Evolutionary conservation across 92 coral and sea anemone genomes (phyloP).

Genomic region (Actinernus sp.): DNA sequence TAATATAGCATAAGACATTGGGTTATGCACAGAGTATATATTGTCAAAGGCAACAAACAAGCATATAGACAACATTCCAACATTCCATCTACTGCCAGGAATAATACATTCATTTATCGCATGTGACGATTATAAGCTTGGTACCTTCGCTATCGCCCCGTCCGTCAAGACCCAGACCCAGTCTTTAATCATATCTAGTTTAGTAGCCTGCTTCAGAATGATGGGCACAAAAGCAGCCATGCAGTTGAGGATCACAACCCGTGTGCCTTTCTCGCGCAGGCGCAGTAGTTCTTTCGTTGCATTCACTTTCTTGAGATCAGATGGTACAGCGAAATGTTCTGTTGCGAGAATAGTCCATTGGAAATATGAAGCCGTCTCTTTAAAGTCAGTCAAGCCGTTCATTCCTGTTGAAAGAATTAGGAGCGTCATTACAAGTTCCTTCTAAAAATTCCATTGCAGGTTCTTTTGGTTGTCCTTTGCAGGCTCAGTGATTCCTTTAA

Average conservation of each 20-base stretch:
- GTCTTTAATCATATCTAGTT: constrained; percentile 66
- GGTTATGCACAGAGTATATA: too few species aligned
- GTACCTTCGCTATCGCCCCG: constrained; percentile 60
- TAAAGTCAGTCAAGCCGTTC: constrained; percentile 67
- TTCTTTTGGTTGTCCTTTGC: too few species aligned
- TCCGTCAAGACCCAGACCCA: constrained; percentile 88
- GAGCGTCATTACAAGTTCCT: background rate
- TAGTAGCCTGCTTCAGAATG: constrained; percentile 67
- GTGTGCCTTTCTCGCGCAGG: constrained; percentile 80
- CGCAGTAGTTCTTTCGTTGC: constrained; percentile 69
- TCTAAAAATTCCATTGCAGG: background rate
- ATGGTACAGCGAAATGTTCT: constrained; percentile 66
- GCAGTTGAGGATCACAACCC: constrained; percentile 79
- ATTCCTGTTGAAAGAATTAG: constrained; percentile 66
- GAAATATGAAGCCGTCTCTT: background rate
- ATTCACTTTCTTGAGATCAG: constrained; percentile 42
- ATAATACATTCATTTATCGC: too few species aligned
- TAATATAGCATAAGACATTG: too few species aligned
- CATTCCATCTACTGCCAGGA: too few species aligned
- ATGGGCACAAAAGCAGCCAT: constrained; percentile 46
- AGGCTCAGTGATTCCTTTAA: too few species aligned
- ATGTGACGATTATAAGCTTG: too few species aligned
- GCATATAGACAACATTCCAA: too few species aligned
- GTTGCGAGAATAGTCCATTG: constrained; percentile 60
- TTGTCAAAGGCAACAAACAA: too few species aligned